Percentiles rank a stretch among this genome's conserved stretches.
Conservation (phyloP, 2,113 vertebrate species). For the Hyperopisus bebe region DNA sequence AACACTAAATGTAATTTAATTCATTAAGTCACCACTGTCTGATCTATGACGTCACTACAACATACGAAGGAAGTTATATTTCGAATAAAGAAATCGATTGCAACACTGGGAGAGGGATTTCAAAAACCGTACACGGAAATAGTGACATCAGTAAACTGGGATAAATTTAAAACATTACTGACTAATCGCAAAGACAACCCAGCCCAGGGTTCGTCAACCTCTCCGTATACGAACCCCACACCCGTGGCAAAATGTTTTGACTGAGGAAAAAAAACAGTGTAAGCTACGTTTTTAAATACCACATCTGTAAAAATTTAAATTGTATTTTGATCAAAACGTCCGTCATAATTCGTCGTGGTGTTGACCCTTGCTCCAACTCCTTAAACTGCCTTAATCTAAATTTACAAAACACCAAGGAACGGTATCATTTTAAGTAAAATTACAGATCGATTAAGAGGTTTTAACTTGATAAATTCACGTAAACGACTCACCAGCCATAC, state of each 20-base stretch:
- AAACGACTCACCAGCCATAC: background rate
- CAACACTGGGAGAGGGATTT: background rate
- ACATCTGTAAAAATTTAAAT: background rate
- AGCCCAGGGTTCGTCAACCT: background rate
- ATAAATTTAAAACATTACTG: background rate
- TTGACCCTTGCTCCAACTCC: background rate
- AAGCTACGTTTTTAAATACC: background rate
- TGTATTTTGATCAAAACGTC: background rate
- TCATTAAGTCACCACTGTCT: background rate
- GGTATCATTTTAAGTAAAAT: background rate
- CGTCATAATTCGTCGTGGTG: background rate
- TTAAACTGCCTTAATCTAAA: background rate
- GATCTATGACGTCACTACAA: background rate
- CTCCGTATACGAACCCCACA: background rate
- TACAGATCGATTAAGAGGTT: background rate
- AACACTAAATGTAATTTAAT: background rate
- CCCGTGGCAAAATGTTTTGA: background rate
- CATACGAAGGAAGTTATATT: background rate
- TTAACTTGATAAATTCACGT: background rate
- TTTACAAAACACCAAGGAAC: background rate
- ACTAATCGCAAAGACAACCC: background rate
- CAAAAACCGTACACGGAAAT: background rate
- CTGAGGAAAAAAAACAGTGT: background rate
- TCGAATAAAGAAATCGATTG: background rate
- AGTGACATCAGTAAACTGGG: background rate